Percentiles rank a stretch among this genome's conserved stretches.
Conservation (phyloP, 1,140 invertebrate species). For the Drosophila paulistorum region DNA sequence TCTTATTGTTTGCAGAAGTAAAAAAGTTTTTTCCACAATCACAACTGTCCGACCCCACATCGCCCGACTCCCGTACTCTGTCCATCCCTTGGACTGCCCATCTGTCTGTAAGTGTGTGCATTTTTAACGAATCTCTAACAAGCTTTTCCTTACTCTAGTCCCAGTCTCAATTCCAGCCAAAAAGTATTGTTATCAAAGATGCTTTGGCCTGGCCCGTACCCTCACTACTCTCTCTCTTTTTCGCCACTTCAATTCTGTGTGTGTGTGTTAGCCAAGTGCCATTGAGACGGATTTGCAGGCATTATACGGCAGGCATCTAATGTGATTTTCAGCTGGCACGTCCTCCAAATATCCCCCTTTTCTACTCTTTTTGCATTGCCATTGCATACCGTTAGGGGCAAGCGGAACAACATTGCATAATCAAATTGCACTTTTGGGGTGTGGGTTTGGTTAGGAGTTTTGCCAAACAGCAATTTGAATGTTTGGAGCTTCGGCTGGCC, state of each 20-base stretch:
- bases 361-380: slow-evolving; percentile 24
- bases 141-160: slow-evolving; percentile 64
- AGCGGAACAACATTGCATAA: slow-evolving; percentile 71
- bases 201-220: slow-evolving; percentile 54
- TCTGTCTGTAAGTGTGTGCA: slow-evolving; percentile 43
- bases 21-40: slow-evolving; percentile 68
- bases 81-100: slow-evolving; percentile 20
- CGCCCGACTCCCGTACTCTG: not conserved
- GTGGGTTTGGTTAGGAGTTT: slow-evolving; percentile 14
- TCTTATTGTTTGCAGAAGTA: slow-evolving; percentile 79
- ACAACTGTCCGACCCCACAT: not conserved
- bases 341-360: slow-evolving; percentile 27
- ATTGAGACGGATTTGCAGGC: slow-evolving; percentile 78
- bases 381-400: slow-evolving; percentile 41
- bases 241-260: slow-evolving; percentile 33
- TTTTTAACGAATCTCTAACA: slow-evolving; percentile 80
- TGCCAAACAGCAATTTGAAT: slow-evolving; percentile 71
- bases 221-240: slow-evolving; percentile 14
- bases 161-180: slow-evolving; percentile 26
- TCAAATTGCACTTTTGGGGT: slow-evolving; percentile 76
- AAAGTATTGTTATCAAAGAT: slow-evolving; percentile 79
- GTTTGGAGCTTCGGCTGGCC: slow-evolving; percentile 68
- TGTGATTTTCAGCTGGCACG: slow-evolving; percentile 76
- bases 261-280: slow-evolving; percentile 56
- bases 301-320: slow-evolving; percentile 76